Percentiles rank a stretch among this genome's conserved stretches.
phyloP scores from a whole-genome alignment of 2,113 vertebrate species.

The Cyprinodon tularosa region DNA sequence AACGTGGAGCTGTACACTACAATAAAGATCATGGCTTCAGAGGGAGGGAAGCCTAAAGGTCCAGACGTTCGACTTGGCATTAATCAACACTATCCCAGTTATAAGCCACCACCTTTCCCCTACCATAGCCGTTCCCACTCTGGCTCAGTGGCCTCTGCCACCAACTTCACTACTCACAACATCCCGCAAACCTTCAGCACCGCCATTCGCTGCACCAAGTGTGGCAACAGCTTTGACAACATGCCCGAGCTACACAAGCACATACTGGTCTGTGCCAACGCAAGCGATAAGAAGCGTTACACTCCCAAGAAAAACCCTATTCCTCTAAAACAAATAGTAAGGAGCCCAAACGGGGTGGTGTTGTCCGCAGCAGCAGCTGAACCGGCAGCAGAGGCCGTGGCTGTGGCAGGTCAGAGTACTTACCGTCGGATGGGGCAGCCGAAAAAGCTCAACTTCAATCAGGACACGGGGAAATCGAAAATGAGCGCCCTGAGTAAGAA shows the following conservation, averaged over 20 bases:
- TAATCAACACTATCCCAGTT: constrained; percentile 98
- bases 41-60: constrained; percentile 89
- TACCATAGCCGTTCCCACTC: constrained; percentile 95
- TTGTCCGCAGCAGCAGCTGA: constrained; percentile 63
- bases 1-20: constrained; percentile 98
- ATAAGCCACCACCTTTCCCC: constrained; percentile 96
- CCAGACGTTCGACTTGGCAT: constrained; percentile 95
- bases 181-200: constrained; percentile 98
- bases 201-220: constrained; percentile 98
- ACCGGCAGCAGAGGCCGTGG: too few species aligned
- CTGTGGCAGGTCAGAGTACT: constrained; percentile 75
- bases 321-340: constrained; percentile 90
- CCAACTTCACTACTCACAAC: constrained; percentile 98
- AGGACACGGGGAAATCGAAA: constrained; percentile 88
- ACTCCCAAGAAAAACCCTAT: constrained; percentile 99
- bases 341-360: constrained; percentile 85
- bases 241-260: constrained; percentile 98
- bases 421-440: constrained; percentile 95
- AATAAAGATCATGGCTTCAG: constrained; percentile 99
- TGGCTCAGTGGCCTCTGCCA: constrained; percentile 90
- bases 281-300: constrained; percentile 96
- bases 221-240: constrained; percentile 96
- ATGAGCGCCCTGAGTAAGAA: constrained; percentile 93
- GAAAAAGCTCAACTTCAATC: constrained; percentile 92
- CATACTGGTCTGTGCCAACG: constrained; percentile 93